These are phyloP conservation scores for Ryuthela nishihirai DNA, from an alignment of 2,888 invertebrate species.

Conservation along the genomic window DNA sequence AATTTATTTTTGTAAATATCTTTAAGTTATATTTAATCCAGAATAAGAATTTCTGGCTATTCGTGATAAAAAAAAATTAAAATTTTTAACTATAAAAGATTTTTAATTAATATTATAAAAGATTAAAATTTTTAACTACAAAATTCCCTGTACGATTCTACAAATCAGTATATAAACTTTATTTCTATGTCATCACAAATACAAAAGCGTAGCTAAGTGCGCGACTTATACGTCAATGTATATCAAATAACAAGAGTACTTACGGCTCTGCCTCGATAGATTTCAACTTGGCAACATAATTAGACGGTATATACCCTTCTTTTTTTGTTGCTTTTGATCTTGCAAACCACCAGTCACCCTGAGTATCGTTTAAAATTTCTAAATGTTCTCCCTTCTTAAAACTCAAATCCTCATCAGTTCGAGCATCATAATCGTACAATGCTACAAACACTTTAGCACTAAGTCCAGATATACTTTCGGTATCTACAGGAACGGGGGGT, in stretches of 20 bases:
- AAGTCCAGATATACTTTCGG: slow-evolving; percentile 13
- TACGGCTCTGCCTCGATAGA: slow-evolving; percentile 99
- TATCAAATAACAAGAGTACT: slow-evolving; percentile 57
- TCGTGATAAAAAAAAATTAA: too few species aligned
- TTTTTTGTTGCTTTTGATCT: slow-evolving; percentile 91
- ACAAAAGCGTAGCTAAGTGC: too few species aligned
- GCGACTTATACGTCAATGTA: too few species aligned
- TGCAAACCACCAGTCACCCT: slow-evolving; percentile 99
- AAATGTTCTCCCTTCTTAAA: slow-evolving; percentile 98
- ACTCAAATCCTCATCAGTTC: slow-evolving; percentile 98
- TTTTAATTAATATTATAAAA: too few species aligned
- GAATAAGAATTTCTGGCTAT: too few species aligned
- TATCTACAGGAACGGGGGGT: slow-evolving; percentile 31
- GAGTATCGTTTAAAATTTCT: slow-evolving; percentile 96
- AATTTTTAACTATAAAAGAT: too few species aligned
- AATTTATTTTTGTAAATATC: too few species aligned
- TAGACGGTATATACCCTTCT: slow-evolving; percentile 99
- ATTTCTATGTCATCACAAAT: too few species aligned
- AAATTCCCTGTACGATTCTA: too few species aligned
- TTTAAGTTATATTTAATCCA: too few species aligned
- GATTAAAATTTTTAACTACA: too few species aligned
- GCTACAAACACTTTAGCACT: slow-evolving; percentile 85
- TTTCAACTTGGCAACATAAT: slow-evolving; percentile 98
- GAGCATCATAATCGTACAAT: slow-evolving; percentile 97
- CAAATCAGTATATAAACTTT: too few species aligned